Percentiles rank a stretch among this genome's conserved stretches.
Evolutionary conservation across 2,888 invertebrate genomes (phyloP).

Genomic region (Sturmia bella): DNA sequence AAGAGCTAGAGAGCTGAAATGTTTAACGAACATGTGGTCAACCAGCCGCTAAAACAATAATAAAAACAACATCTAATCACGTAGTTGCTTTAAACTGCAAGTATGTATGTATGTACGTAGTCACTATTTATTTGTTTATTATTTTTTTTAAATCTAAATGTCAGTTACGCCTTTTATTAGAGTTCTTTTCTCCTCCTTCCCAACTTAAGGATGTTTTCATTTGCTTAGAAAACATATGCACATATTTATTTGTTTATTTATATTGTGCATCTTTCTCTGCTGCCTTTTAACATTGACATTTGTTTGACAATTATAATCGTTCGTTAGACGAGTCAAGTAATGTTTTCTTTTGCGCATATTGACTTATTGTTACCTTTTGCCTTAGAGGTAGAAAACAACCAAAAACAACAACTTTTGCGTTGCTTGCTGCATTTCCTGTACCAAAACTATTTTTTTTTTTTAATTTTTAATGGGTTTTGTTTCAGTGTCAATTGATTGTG

Average conservation of each 20-base stretch:
- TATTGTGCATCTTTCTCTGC: background rate
- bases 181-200: no score
- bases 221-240: conserved; percentile 14
- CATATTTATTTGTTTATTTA: conserved; percentile 19
- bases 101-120: no score
- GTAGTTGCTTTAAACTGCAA: no score
- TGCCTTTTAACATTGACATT: conserved; percentile 56
- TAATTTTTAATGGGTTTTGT: background rate
- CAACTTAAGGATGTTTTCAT: conserved; percentile 46
- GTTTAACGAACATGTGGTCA: no score
- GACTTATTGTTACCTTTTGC: conserved; percentile 65
- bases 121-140: no score
- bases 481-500: conserved; percentile 42
- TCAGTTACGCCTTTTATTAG: no score
- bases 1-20: no score
- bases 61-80: no score
- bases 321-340: conserved; percentile 61
- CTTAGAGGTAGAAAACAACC: conserved; percentile 40
- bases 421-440: background rate
- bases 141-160: no score
- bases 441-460: conserved; percentile 3
- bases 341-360: conserved; percentile 54
- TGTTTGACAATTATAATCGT: conserved; percentile 78
- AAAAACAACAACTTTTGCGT: conserved; percentile 2
- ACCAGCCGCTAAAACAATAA: no score